Evolutionary conservation across 2,888 invertebrate genomes (phyloP).

Genomic region (Drosophila neutralis): DNA sequence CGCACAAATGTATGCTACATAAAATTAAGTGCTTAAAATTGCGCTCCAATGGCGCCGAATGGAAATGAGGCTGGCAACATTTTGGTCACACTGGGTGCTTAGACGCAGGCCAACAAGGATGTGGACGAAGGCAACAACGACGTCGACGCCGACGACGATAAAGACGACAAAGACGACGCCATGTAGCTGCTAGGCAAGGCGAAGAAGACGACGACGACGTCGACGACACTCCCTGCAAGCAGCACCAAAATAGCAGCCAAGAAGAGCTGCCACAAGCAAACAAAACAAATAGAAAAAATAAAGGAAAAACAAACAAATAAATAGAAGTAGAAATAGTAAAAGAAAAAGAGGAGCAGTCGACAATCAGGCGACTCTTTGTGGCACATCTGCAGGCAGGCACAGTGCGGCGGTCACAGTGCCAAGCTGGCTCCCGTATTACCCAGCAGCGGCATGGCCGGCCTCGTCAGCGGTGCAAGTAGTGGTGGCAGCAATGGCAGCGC

Average conservation of each 20-base stretch:
- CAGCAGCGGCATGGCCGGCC: constrained; percentile 79
- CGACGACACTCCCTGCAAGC: constrained; percentile 21
- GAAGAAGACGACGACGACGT: constrained; percentile 16
- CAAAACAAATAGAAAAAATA: background rate
- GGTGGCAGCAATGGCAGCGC: constrained; percentile 30
- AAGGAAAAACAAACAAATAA: background rate
- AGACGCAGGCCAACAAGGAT: constrained; percentile 36
- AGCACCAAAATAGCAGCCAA: constrained; percentile 18
- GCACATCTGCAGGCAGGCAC: constrained; percentile 15
- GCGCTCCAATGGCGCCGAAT: constrained; percentile 28
- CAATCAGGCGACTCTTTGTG: constrained; percentile 20
- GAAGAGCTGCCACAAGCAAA: constrained; percentile 3
- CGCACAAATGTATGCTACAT: constrained; percentile 71
- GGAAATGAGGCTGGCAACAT: constrained; percentile 31
- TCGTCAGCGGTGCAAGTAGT: constrained; percentile 61
- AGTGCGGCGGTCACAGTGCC: constrained; percentile 38
- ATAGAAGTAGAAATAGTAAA: background rate
- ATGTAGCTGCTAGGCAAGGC: constrained; percentile 52
- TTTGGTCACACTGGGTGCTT: constrained; percentile 34
- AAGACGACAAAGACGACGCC: constrained; percentile 48
- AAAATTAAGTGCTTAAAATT: constrained; percentile 39
- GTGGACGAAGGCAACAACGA: constrained; percentile 35
- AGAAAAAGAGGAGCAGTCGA: constrained; percentile 13
- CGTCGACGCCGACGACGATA: constrained; percentile 19
- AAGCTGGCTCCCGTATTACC: constrained; percentile 84